These are phyloP conservation scores for Drosophila parthenogenetica DNA, from an alignment of 2,888 invertebrate genomes.

Conservation along the genomic window DNA sequence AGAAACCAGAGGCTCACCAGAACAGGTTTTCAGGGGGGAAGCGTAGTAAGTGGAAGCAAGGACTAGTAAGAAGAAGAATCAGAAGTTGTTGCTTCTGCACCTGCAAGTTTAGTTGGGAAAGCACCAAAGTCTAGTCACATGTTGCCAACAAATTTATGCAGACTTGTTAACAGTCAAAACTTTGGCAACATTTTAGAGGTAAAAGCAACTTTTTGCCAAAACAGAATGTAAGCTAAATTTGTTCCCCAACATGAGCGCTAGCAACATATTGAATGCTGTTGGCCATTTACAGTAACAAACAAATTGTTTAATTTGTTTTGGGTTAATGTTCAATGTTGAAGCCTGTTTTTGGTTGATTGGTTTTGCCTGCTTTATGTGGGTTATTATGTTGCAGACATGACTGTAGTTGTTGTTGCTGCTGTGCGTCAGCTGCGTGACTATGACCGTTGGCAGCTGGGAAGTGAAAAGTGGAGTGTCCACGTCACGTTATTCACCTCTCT, in stretches of 20 bases:
- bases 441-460: constrained; percentile 59
- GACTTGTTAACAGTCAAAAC: background rate
- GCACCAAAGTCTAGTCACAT: constrained; percentile 16
- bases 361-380: constrained; percentile 56
- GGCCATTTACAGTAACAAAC: constrained; percentile 49
- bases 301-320: constrained; percentile 77
- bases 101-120: constrained; percentile 30
- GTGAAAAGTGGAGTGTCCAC: constrained; percentile 69
- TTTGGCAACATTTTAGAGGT: constrained; percentile 7
- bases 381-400: constrained; percentile 49
- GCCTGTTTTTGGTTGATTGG: constrained; percentile 61
- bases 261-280: constrained; percentile 38
- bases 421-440: constrained; percentile 62
- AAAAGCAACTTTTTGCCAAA: constrained; percentile 7
- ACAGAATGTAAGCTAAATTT: background rate
- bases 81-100: constrained; percentile 28
- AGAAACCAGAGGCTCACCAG: constrained; percentile 13
- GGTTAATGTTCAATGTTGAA: constrained; percentile 50
- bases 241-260: constrained; percentile 3
- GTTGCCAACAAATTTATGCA: background rate
- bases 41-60: background rate
- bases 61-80: constrained; percentile 4
- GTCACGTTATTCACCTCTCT: constrained; percentile 65
- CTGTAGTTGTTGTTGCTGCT: constrained; percentile 18
- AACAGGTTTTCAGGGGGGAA: constrained; percentile 38